Conservation (phyloP, 2,113 vertebrate genomes). For the Pseudopipra pipra region DNA sequence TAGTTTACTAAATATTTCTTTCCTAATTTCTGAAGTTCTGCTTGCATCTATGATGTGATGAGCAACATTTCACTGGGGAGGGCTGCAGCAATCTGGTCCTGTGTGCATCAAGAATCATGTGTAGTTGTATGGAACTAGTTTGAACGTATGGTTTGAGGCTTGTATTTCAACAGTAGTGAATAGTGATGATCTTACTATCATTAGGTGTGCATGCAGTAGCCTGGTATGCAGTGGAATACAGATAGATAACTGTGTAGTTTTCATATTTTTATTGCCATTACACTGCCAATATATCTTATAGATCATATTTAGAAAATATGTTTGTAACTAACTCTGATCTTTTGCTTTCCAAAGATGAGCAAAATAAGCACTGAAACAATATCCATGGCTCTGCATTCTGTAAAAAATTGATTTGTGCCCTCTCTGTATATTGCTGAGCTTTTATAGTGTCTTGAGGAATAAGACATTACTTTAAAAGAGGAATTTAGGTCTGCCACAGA, state of each 20-base stretch:
- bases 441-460: not conserved
- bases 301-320: not conserved
- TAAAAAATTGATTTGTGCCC: not conserved
- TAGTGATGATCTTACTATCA: not conserved
- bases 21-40: not conserved
- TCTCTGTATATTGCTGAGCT: not conserved
- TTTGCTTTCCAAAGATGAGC: not conserved
- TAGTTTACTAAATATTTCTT: not conserved
- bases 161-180: not conserved
- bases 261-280: not conserved
- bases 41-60: not conserved
- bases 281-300: not conserved
- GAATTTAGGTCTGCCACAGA: not conserved
- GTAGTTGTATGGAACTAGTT: not conserved
- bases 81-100: not conserved
- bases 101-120: rapidly evolving
- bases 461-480: not conserved
- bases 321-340: not conserved
- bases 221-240: not conserved
- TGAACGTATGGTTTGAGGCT: not conserved
- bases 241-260: not conserved
- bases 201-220: not conserved
- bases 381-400: not conserved
- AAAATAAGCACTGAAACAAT: not conserved
- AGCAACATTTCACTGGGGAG: not conserved